Conservation (phyloP, 53 echinoderm and acorn worm species). For the Holothuria leucospilota region DNA sequence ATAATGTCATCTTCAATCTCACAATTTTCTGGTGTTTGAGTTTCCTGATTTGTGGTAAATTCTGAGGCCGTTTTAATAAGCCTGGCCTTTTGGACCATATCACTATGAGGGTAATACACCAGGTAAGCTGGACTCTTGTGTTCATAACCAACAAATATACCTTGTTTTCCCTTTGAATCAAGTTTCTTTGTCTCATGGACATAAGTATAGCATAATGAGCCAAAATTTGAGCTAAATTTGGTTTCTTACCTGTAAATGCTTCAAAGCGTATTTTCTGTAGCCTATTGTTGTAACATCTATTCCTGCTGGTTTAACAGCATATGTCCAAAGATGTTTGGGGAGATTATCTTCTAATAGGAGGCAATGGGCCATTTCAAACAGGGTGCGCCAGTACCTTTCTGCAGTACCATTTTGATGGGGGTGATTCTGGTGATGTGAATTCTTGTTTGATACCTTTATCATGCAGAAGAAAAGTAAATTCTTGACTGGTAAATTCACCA, state of each 20-base stretch:
- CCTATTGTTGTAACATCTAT: slow-evolving; percentile 23
- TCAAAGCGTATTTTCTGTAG: not conserved
- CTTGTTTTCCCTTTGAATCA: slow-evolving; percentile 29
- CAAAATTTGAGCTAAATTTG: slow-evolving; percentile 29
- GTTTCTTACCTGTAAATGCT: slow-evolving; percentile 30
- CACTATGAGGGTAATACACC: slow-evolving; percentile 23
- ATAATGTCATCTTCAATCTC: slow-evolving; percentile 5
- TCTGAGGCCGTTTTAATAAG: slow-evolving; percentile 28
- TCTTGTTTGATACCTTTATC: slow-evolving; percentile 53
- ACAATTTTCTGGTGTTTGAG: not conserved
- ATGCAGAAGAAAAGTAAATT: slow-evolving; percentile 14
- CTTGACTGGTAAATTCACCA: slow-evolving; percentile 49
- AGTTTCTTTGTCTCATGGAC: slow-evolving; percentile 42
- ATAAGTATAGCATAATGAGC: slow-evolving; percentile 28
- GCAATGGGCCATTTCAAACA: slow-evolving; percentile 42
- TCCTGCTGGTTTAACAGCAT: slow-evolving; percentile 43
- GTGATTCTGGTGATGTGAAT: slow-evolving; percentile 39
- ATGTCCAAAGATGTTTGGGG: slow-evolving; percentile 49
- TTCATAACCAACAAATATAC: slow-evolving; percentile 62
- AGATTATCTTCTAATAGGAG: slow-evolving; percentile 37
- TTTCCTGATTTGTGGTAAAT: slow-evolving; percentile 5
- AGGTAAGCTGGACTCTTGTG: slow-evolving; percentile 52
- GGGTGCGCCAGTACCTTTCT: slow-evolving; percentile 43
- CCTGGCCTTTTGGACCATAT: slow-evolving; percentile 13
- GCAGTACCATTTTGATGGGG: slow-evolving; percentile 63